A percentile compares a stretch with the other conserved stretches of the same genome.
Conservation (phyloP, 2,797 vertebrate species). For the Eulemur rubriventer region DNA sequence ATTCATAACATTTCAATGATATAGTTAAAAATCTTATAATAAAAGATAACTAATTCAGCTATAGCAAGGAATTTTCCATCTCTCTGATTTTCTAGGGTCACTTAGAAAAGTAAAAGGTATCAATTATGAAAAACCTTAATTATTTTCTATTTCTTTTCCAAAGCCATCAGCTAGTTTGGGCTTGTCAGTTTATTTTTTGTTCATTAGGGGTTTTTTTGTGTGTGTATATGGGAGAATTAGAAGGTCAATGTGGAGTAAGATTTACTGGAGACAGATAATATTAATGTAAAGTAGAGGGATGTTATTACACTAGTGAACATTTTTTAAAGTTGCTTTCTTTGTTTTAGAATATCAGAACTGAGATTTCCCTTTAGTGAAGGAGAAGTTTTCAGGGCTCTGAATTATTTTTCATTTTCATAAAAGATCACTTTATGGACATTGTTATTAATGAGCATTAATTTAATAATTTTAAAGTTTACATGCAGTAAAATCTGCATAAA, state of each 20-base stretch:
- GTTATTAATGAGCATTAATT: not conserved
- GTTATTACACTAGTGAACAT: rapidly evolving
- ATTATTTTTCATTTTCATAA: not conserved
- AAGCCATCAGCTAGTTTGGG: not conserved
- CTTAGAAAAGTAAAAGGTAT: not conserved
- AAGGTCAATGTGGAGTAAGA: not conserved
- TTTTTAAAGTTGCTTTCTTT: not conserved
- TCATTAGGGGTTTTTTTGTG: not conserved
- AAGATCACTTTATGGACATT: not conserved
- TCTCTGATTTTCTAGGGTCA: not conserved
- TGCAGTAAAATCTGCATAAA: not conserved
- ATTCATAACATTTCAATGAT: not conserved
- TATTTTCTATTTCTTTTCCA: not conserved
- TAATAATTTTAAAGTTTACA: not conserved
- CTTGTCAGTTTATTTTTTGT: not conserved
- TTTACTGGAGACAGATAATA: not conserved
- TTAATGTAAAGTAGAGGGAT: not conserved
- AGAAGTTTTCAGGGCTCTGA: not conserved
- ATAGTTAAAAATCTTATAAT: not conserved
- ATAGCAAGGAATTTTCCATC: not conserved
- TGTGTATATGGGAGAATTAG: not conserved
- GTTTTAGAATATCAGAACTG: not conserved
- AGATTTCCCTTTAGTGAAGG: not conserved
- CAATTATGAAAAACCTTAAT: not conserved
- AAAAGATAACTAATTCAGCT: not conserved